Percentiles rank a stretch among this genome's conserved stretches.
These are phyloP conservation scores for Lucinisca nassula DNA, from an alignment of 2,888 invertebrate species.

Conservation along the genomic window DNA sequence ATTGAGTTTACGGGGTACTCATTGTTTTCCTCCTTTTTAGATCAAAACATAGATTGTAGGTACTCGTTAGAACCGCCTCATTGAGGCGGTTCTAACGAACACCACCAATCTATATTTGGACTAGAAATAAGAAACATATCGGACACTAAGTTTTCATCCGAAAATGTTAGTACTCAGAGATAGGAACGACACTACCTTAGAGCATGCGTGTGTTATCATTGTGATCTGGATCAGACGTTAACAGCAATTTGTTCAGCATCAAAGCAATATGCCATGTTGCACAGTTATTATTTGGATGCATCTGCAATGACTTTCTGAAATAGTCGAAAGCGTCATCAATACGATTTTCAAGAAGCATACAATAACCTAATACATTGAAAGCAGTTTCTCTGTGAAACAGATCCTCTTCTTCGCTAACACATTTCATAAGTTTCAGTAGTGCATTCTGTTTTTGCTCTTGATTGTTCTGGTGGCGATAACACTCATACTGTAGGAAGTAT, in stretches of 20 bases:
- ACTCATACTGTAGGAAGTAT: neutral
- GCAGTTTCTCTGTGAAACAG: constrained; percentile 4
- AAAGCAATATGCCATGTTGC: neutral
- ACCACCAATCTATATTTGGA: too few species aligned
- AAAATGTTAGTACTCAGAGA: too few species aligned
- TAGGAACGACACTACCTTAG: too few species aligned
- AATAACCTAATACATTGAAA: neutral
- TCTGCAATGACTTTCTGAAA: neutral
- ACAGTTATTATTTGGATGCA: neutral
- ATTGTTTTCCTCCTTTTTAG: too few species aligned
- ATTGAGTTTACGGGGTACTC: too few species aligned
- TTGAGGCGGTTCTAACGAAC: too few species aligned
- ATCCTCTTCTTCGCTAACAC: neutral
- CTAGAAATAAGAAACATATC: too few species aligned
- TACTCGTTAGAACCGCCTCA: too few species aligned
- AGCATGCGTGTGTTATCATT: too few species aligned
- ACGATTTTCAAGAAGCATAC: neutral
- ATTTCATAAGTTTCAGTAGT: neutral
- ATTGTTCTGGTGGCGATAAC: neutral
- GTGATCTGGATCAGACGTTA: too few species aligned
- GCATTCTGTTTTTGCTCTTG: neutral
- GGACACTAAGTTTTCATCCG: too few species aligned
- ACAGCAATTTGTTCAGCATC: neutral
- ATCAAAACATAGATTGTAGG: too few species aligned
- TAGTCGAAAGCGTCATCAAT: neutral